Base-by-base conservation (phyloP, 1,140 invertebrate species). In the Drosophila bocki region DNA sequence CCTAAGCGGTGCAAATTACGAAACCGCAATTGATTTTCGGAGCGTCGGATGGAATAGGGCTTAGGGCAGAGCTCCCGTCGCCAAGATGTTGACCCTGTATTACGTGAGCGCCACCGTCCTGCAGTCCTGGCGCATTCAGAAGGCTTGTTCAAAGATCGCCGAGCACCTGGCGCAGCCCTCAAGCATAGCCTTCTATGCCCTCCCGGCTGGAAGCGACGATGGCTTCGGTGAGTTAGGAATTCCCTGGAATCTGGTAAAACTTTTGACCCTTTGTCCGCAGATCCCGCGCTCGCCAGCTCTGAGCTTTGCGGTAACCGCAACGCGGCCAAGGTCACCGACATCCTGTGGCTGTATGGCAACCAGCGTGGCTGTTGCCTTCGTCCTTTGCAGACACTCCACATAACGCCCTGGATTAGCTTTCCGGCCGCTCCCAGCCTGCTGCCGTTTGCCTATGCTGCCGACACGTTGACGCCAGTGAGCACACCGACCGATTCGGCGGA, bases 51-150 rank as follows among this genome's bases (percentile, higher is more conserved):
- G 78, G 56, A 22, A 47, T 62, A 67, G 64, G 61, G 54, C 54
- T 8, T 42, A 56, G 59, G 29, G 32, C 59, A 60, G 22, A 60
- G 42, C 42, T 22, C 15, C 3, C 19, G 7, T 26, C 35, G 42
- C 22, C 39, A 85, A 63, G 11, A 92, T 92, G 91, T 75, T 96
- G 57, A 96, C 95, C 29, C 78, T 96, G 35, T 95, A 95, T 92
- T 96, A 96, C 85, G 94, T 95, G 93, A 94, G 95, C 84, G 94
- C 95, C 35, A 96, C 95, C 13, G 94, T 95, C 90, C 76, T 96
- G 62, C 95, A 96, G 84, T 94, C 95, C 74, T 95, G 95, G 94
- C 93, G 95, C 64, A 92, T 96, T 17, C 94, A 93, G 58, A 93
- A 93, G n/a, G 91, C 95, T 7, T 92, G 88, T 51, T 78, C 80